phyloP scores from a whole-genome alignment of 2,113 vertebrate genomes.

The Parus major region DNA sequence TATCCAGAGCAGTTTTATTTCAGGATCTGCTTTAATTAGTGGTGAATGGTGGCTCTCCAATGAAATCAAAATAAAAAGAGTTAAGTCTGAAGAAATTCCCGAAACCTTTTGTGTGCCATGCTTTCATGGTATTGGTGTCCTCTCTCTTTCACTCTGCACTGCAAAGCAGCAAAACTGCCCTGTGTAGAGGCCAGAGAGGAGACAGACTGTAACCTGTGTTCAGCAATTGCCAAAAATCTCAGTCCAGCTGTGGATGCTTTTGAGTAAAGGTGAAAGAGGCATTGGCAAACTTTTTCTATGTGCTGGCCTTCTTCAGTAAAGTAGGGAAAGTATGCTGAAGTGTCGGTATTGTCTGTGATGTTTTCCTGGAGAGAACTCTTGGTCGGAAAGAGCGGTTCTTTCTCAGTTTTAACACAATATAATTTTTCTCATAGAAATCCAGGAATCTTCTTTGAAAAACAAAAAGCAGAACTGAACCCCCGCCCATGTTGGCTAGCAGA shows the following conservation, averaged over 20 bases:
- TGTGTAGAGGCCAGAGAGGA: accelerated
- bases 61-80: background rate
- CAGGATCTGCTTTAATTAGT: background rate
- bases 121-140: background rate
- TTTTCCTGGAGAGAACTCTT: constrained; percentile 47
- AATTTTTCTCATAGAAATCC: constrained; percentile 58
- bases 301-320: background rate
- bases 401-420: constrained; percentile 49
- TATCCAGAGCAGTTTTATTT: background rate
- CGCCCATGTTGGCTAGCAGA: background rate
- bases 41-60: background rate
- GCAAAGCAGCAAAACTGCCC: background rate
- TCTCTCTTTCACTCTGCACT: background rate
- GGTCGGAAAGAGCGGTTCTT: constrained; percentile 35
- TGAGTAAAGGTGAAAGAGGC: background rate
- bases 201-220: background rate
- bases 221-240: background rate
- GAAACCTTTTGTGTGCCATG: background rate
- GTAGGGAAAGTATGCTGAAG: background rate
- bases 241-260: background rate
- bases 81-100: background rate
- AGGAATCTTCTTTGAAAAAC: constrained; percentile 49
- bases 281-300: background rate
- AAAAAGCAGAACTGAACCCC: constrained; percentile 14
- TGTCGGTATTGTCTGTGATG: background rate